These are phyloP conservation scores for Agrotis clavis DNA, from an alignment of 2,888 invertebrate species.

Conservation along the genomic window DNA sequence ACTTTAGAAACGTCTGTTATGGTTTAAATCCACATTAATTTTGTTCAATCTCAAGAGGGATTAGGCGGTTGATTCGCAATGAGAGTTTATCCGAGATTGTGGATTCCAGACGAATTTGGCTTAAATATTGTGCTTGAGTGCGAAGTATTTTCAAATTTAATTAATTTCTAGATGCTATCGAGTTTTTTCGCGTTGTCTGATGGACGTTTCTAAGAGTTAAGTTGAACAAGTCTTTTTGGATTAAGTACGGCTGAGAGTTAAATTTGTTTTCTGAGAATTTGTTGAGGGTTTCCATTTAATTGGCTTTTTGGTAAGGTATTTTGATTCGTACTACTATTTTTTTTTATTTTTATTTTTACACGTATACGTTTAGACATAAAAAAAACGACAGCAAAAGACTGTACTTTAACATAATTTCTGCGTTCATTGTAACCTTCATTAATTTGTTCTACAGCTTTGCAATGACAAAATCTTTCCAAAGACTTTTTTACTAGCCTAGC, in stretches of 20 bases:
- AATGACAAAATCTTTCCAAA: too few species aligned
- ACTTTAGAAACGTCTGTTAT: slow-evolving; percentile 70
- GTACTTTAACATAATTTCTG: too few species aligned
- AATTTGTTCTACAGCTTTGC: too few species aligned
- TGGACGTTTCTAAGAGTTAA: slow-evolving; percentile 38
- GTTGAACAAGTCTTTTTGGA: slow-evolving; percentile 30
- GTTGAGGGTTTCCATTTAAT: slow-evolving; percentile 2
- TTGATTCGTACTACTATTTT: background rate
- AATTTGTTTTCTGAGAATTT: slow-evolving; percentile 15
- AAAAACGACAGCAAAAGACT: too few species aligned
- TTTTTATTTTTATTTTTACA: too few species aligned
- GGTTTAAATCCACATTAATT: slow-evolving; percentile 80
- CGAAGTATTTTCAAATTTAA: slow-evolving; percentile 68
- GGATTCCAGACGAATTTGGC: slow-evolving; percentile 51
- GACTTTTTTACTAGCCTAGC: too few species aligned
- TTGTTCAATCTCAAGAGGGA: slow-evolving; percentile 78
- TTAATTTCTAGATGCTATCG: slow-evolving; percentile 69
- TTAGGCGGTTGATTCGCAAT: slow-evolving; percentile 69
- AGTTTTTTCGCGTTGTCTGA: slow-evolving; percentile 46
- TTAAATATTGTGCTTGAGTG: slow-evolving; percentile 53
- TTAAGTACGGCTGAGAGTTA: slow-evolving; percentile 25
- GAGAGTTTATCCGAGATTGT: slow-evolving; percentile 60
- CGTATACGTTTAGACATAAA: too few species aligned
- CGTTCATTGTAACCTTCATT: too few species aligned
- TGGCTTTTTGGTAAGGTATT: background rate